Conservation (phyloP, 2,113 vertebrate genomes). For the Antennarius striatus region DNA sequence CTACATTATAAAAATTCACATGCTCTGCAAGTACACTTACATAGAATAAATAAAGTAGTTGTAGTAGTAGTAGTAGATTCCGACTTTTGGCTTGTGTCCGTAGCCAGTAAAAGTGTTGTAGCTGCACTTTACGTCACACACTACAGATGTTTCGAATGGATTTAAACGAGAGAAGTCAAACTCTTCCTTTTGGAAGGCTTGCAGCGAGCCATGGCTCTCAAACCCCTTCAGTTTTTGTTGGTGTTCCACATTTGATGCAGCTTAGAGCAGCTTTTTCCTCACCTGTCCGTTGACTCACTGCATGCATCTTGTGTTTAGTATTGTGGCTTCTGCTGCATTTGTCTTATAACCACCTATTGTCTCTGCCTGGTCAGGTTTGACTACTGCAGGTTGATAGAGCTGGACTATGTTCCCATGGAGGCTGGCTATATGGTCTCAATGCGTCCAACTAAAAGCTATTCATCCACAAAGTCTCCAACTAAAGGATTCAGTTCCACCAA, state of each 20-base stretch:
- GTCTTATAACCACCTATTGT: conserved; percentile 71
- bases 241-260: not conserved
- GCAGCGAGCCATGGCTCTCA: too few species aligned
- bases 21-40: too few species aligned
- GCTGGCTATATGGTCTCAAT: conserved; percentile 83
- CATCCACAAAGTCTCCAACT: conserved; percentile 68
- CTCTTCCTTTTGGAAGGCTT: not conserved
- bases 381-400: conserved; percentile 85
- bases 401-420: conserved; percentile 85
- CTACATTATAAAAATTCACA: too few species aligned
- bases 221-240: too few species aligned
- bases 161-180: too few species aligned
- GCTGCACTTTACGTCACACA: too few species aligned
- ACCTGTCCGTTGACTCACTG: not conserved
- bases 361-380: conserved; percentile 81
- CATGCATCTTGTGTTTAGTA: not conserved
- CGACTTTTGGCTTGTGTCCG: too few species aligned
- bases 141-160: too few species aligned
- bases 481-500: conserved; percentile 74
- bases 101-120: too few species aligned
- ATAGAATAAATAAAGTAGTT: too few species aligned
- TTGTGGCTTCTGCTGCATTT: conserved; percentile 18
- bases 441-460: conserved; percentile 80
- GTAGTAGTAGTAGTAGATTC: too few species aligned
- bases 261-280: not conserved